phyloP scores from a whole-genome alignment of 2,113 vertebrate species.

The Campylorhamphus procurvoides region DNA sequence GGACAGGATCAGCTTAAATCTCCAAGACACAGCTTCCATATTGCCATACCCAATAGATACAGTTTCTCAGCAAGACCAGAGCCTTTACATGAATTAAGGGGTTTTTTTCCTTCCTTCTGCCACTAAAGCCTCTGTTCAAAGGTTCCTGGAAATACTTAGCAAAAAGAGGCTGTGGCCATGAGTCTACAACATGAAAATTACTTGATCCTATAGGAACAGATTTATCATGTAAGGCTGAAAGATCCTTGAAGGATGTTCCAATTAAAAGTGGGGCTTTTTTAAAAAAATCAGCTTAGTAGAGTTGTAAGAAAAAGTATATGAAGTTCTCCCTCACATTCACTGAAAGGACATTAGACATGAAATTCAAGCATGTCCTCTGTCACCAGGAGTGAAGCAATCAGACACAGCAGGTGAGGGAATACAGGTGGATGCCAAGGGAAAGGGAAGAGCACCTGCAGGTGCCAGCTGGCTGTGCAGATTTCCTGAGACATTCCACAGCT shows the following conservation, averaged over 20 bases:
- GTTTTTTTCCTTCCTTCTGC: background rate
- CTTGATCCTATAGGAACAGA: background rate
- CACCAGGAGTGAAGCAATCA: background rate
- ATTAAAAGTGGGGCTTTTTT: background rate
- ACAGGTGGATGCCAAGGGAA: background rate
- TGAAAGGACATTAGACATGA: background rate
- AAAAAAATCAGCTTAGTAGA: background rate
- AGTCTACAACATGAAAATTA: background rate
- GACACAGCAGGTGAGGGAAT: background rate
- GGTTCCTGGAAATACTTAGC: background rate
- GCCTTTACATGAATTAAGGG: background rate
- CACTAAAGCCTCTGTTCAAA: background rate
- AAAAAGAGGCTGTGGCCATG: background rate
- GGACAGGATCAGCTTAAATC: background rate
- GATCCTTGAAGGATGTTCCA: background rate
- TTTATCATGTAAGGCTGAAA: background rate
- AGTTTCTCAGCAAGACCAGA: background rate
- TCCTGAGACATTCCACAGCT: background rate
- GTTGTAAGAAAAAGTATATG: background rate
- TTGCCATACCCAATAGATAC: background rate
- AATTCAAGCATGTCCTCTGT: rapidly evolving
- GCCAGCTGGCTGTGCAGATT: background rate
- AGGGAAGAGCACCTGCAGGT: background rate
- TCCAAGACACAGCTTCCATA: background rate
- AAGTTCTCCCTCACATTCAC: background rate